These are phyloP conservation scores for Mastigias papua DNA, from an alignment of 30 jellyfish, hydroid and myxozoan species.

Conservation along the genomic window DNA sequence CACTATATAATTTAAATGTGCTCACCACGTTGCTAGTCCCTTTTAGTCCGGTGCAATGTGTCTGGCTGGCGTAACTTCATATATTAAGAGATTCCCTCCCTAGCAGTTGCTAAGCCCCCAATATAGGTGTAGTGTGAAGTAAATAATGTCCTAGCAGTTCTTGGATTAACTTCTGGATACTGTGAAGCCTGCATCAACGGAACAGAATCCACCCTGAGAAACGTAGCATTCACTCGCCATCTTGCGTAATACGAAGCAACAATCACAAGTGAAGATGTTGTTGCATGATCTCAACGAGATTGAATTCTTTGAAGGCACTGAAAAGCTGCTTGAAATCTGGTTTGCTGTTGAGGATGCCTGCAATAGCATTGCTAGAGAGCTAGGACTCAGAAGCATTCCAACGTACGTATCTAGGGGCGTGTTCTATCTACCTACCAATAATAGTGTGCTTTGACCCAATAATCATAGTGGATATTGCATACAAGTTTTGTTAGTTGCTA, in stretches of 20 bases:
- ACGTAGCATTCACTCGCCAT: slow-evolving; percentile 38
- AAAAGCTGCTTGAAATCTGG: slow-evolving; percentile 94
- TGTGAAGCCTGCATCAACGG: slow-evolving; percentile 25
- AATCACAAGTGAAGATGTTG: slow-evolving; percentile 46
- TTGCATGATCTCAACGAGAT: slow-evolving; percentile 38
- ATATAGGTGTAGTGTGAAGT: slow-evolving; percentile 48
- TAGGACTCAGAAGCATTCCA: slow-evolving; percentile 85
- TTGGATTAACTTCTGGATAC: slow-evolving; percentile 26
- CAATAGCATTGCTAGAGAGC: background rate
- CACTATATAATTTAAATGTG: background rate
- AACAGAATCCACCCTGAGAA: background rate
- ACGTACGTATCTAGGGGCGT: slow-evolving; percentile 36
- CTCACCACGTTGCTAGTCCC: background rate
- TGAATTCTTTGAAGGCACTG: slow-evolving; percentile 97
- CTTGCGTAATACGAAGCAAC: background rate
- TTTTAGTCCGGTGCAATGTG: slow-evolving; percentile 18
- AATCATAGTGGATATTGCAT: too few species aligned
- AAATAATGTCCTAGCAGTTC: slow-evolving; percentile 89
- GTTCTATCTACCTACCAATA: background rate
- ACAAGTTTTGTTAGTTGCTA: too few species aligned
- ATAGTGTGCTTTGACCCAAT: background rate
- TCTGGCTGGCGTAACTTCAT: slow-evolving; percentile 51
- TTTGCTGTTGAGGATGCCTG: slow-evolving; percentile 34
- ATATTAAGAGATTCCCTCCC: slow-evolving; percentile 91
- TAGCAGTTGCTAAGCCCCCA: slow-evolving; percentile 75